phyloP scores from a whole-genome alignment of 2,797 vertebrate species.

The Margarornis squamiger region DNA sequence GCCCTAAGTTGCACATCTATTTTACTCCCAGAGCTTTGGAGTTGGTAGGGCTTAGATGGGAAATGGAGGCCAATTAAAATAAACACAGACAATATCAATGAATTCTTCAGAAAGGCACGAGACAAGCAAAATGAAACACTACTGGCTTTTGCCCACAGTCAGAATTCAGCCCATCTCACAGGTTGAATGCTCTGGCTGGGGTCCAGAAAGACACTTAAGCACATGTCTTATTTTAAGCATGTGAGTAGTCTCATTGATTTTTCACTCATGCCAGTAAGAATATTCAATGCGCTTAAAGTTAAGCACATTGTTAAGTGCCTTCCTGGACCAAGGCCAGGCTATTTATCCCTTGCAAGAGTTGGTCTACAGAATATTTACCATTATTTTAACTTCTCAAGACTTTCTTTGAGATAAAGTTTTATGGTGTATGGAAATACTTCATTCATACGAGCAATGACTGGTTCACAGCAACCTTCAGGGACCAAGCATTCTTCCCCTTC shows the following conservation, averaged over 20 bases:
- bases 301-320: conserved; percentile 69
- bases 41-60: conserved; percentile 50
- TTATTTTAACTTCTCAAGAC: conserved; percentile 50
- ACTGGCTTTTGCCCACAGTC: conserved; percentile 32
- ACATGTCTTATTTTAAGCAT: conserved; percentile 63
- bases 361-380: conserved; percentile 33
- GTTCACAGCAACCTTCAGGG: conserved; percentile 12
- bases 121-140: conserved; percentile 64
- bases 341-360: conserved; percentile 30
- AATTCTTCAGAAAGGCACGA: conserved; percentile 56
- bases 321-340: conserved; percentile 52
- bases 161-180: conserved; percentile 29
- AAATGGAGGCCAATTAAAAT: conserved; percentile 69
- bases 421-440: not conserved
- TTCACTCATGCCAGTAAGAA: conserved; percentile 59
- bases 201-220: conserved; percentile 65
- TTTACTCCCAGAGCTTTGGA: conserved; percentile 45
- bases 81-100: conserved; percentile 65
- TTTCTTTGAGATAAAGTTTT: conserved; percentile 44
- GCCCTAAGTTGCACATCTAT: conserved; percentile 59
- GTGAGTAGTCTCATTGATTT: conserved; percentile 62
- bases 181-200: not conserved
- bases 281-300: conserved; percentile 67
- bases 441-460: not conserved
- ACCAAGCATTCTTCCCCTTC: not conserved